Conservation (phyloP, 2,113 vertebrate species). For the Syrmaticus mikado region DNA sequence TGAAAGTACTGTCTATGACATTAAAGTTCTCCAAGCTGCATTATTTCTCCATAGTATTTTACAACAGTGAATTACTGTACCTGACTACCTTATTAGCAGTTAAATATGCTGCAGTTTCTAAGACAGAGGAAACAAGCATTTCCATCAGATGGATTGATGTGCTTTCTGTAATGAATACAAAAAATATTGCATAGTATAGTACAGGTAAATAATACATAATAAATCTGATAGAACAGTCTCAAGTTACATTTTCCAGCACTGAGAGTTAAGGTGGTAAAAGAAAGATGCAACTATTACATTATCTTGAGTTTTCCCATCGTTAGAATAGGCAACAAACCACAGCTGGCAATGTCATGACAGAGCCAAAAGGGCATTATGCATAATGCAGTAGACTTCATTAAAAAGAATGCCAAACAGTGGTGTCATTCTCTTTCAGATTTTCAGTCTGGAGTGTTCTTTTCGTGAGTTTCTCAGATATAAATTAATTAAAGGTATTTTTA, state of each 20-base stretch:
- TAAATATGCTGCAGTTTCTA: not conserved
- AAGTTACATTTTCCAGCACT: not conserved
- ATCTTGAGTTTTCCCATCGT: not conserved
- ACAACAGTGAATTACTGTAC: not conserved
- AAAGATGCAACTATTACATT: not conserved
- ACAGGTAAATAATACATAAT: not conserved
- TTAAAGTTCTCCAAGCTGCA: not conserved
- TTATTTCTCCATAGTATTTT: not conserved
- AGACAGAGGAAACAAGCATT: not conserved
- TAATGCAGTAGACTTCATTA: conserved; percentile 44
- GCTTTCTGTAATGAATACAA: not conserved
- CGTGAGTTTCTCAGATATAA: not conserved
- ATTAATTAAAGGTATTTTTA: not conserved
- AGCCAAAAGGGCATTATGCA: conserved; percentile 38
- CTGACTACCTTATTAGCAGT: not conserved
- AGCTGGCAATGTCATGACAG: conserved; percentile 36
- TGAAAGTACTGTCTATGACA: not conserved
- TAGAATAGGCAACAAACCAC: not conserved
- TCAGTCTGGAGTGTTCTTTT: not conserved
- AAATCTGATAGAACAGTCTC: not conserved
- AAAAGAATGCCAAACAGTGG: conserved; percentile 23
- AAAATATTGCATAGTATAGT: not conserved
- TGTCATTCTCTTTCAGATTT: conserved; percentile 37
- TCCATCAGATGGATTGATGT: not conserved
- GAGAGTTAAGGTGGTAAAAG: not conserved